These are phyloP conservation scores for Caenorhabditis becei DNA, from an alignment of 2,888 invertebrate species.

Conservation along the genomic window DNA sequence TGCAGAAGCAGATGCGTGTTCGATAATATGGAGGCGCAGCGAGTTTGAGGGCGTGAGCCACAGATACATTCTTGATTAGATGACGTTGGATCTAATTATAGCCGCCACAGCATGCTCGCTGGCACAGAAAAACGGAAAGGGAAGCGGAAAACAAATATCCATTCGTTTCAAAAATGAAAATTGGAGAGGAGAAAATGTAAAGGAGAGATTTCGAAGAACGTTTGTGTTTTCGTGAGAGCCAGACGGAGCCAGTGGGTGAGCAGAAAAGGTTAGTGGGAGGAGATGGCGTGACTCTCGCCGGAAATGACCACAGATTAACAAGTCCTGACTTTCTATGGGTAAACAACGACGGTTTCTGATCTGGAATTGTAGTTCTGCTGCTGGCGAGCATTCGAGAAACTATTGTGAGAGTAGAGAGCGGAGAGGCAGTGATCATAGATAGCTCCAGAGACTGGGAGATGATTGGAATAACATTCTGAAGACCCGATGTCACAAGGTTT, in stretches of 20 bases:
- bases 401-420: neutral
- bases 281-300: slow-evolving; percentile 16
- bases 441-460: neutral
- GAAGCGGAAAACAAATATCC: slow-evolving; percentile 28
- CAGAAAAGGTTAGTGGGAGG: slow-evolving; percentile 6
- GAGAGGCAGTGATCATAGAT: neutral
- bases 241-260: neutral
- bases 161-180: slow-evolving; percentile 1
- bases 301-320: slow-evolving; percentile 42
- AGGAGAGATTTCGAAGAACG: neutral
- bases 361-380: slow-evolving; percentile 12
- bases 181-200: neutral
- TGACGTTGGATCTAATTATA: slow-evolving; percentile 50
- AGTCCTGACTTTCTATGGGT: neutral
- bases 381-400: neutral
- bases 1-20: neutral
- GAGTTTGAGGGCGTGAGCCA: slow-evolving; percentile 4
- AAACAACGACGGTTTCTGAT: slow-evolving; percentile 17
- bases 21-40: neutral
- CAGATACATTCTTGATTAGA: slow-evolving; percentile 49
- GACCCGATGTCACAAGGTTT: neutral
- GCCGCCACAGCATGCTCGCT: neutral
- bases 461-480: neutral
- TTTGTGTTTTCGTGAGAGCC: neutral
- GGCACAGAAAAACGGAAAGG: neutral